A percentile compares a stretch with the other conserved stretches of the same genome.
These are phyloP conservation scores for Lepidurus arcticus DNA, from an alignment of 1,140 invertebrate species.

Conservation along the genomic window DNA sequence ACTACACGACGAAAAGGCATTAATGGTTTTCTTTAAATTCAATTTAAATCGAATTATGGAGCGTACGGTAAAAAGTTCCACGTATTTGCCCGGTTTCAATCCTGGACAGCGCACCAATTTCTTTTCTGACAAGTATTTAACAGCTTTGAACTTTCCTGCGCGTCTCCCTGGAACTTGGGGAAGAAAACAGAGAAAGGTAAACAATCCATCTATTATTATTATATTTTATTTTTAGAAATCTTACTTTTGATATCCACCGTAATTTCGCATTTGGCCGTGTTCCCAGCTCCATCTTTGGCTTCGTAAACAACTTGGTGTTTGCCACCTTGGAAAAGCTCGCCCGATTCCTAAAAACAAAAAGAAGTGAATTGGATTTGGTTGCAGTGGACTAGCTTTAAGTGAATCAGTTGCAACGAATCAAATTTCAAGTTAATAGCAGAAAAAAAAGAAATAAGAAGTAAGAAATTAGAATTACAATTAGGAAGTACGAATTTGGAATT, in stretches of 20 bases:
- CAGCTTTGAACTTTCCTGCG: background rate
- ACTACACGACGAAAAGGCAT: conserved; percentile 20
- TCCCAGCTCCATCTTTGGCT: conserved; percentile 56
- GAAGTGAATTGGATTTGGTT: background rate
- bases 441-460: too few species aligned
- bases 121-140: background rate
- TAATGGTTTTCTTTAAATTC: too few species aligned
- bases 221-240: conserved; percentile 25
- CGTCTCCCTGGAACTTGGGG: background rate
- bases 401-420: background rate
- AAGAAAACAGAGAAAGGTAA: background rate
- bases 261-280: conserved; percentile 57
- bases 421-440: too few species aligned
- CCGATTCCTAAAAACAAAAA: conserved; percentile 50
- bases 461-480: too few species aligned
- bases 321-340: conserved; percentile 53
- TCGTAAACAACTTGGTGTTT: conserved; percentile 58
- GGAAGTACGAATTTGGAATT: too few species aligned
- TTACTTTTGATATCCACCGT: conserved; percentile 55
- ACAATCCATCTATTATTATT: background rate
- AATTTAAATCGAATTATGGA: too few species aligned
- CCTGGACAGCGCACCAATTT: conserved; percentile 30
- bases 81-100: conserved; percentile 33
- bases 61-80: conserved; percentile 32
- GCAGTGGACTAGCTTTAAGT: background rate